Evolutionary conservation across 2,797 vertebrate genomes (phyloP).

Genomic region (Ciconia nigra): DNA sequence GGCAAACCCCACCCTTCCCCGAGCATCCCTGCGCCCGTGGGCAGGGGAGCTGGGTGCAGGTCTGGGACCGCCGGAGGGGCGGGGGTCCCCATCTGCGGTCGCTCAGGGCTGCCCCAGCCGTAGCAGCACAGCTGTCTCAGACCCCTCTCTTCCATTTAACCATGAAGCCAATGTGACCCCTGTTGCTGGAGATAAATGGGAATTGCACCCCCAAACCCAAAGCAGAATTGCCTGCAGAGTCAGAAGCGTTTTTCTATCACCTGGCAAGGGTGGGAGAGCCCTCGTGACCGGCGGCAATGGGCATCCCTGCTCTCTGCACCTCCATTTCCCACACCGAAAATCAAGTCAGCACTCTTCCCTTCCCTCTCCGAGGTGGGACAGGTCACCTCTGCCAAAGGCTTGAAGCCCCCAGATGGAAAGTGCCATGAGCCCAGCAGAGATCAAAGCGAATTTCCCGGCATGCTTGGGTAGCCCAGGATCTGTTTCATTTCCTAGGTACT

Average conservation of each 20-base stretch:
- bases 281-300: accelerated
- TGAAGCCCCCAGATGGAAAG: neutral
- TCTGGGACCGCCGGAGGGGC: neutral
- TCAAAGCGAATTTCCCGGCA: neutral
- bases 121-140: neutral
- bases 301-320: neutral
- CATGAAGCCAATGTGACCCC: accelerated
- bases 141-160: neutral
- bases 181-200: neutral
- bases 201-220: neutral
- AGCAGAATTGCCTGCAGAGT: neutral
- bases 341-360: neutral
- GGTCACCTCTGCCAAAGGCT: neutral
- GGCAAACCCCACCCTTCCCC: neutral
- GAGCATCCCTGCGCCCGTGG: accelerated
- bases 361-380: neutral
- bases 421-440: neutral
- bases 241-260: neutral
- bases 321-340: neutral
- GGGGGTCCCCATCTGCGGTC: neutral
- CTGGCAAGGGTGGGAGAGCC: accelerated
- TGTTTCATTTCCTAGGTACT: neutral
- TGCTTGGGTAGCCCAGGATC: neutral
- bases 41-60: neutral
- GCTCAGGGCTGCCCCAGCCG: neutral